These are phyloP conservation scores for Balanococcus diminutus DNA, from an alignment of 2,888 invertebrate genomes.

Conservation along the genomic window DNA sequence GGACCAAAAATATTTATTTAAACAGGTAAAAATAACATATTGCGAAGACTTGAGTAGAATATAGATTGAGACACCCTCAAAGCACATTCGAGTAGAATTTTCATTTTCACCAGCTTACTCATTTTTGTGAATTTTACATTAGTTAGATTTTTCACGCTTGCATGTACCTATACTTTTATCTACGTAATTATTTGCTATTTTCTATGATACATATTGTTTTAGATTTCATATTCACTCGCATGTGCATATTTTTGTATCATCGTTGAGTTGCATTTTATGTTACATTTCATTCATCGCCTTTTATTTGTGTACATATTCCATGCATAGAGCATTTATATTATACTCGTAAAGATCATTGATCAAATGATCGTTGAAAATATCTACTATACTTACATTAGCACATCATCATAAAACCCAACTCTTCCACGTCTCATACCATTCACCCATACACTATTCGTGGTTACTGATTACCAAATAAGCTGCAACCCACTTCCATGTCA, in stretches of 20 bases:
- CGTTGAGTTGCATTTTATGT: background rate
- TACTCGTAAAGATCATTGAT: background rate
- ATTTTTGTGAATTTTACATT: background rate
- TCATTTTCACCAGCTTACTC: conserved; percentile 4
- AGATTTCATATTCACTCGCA: conserved; percentile 1
- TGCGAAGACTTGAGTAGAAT: background rate
- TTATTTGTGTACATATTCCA: background rate
- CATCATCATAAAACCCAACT: background rate
- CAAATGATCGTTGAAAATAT: background rate
- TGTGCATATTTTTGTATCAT: conserved; percentile 20
- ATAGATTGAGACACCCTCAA: background rate
- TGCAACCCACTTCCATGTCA: background rate
- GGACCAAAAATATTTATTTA: background rate
- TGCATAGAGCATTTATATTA: too few species aligned
- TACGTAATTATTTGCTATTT: background rate
- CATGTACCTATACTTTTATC: background rate
- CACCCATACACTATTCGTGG: too few species aligned
- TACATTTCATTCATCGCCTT: background rate
- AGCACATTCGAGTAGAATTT: background rate
- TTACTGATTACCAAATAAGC: background rate
- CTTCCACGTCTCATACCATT: background rate
- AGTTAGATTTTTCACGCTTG: conserved; percentile 37
- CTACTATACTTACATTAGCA: background rate
- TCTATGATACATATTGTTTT: background rate
- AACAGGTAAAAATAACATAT: background rate